These are phyloP conservation scores for Petrocephalus zakoni DNA, from an alignment of 2,113 vertebrate species.

Conservation along the genomic window DNA sequence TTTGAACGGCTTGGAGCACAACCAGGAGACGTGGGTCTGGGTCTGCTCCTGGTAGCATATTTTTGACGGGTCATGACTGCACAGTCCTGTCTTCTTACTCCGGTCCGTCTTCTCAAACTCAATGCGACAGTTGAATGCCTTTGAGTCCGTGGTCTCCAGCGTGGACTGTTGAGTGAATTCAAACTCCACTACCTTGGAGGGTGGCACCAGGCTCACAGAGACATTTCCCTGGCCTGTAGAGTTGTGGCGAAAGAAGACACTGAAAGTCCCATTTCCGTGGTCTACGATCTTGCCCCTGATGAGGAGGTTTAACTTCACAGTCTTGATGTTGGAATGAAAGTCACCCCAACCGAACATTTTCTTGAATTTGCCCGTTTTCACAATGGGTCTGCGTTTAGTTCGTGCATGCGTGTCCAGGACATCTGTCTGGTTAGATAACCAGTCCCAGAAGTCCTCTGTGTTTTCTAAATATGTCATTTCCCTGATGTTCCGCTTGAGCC, in stretches of 20 bases:
- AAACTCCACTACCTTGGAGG: conserved; percentile 96
- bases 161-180: conserved; percentile 85
- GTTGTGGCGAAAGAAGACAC: conserved; percentile 97
- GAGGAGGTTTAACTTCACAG: conserved; percentile 92
- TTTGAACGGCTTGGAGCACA: conserved; percentile 98
- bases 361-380: conserved; percentile 99
- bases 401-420: conserved; percentile 79
- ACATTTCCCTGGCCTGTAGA: conserved; percentile 94
- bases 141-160: conserved; percentile 92
- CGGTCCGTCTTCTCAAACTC: conserved; percentile 98
- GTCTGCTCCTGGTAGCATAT: conserved; percentile 98
- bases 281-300: conserved; percentile 98
- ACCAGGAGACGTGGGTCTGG: conserved; percentile 97
- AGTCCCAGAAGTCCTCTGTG: conserved; percentile 91
- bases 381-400: conserved; percentile 97
- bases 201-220: conserved; percentile 94
- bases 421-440: conserved; percentile 95
- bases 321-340: conserved; percentile 99
- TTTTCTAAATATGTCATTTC: conserved; percentile 80
- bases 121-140: conserved; percentile 95
- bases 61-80: conserved; percentile 84
- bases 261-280: conserved; percentile 96
- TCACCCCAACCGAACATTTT: conserved; percentile 99
- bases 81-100: conserved; percentile 92
- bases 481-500: conserved; percentile 69